Base-by-base conservation (phyloP, 2,888 invertebrate genomes). In the Agriotes lineatus region DNA sequence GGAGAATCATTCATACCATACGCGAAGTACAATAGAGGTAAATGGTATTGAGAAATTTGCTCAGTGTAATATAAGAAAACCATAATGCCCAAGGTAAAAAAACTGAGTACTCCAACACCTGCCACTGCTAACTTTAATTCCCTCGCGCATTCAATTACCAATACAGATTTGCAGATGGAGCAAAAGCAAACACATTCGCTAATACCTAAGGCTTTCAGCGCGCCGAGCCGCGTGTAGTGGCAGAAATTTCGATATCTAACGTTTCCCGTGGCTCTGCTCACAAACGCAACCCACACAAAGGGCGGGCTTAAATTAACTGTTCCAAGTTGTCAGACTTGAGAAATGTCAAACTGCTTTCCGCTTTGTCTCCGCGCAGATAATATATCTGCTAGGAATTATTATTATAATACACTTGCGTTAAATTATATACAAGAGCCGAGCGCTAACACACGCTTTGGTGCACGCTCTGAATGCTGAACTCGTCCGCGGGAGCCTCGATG, bases 261-360 rank as follows among this genome's bases (percentile, higher is more conserved):
- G 22, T 61, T 52, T 61, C 61, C 61, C 54, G 61, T 52, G 22
- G 39, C 37, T 37, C 50, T 30, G 12, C n/a, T 33, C 12, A 57
- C 60, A 67, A 67, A 54, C 58, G 59, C 54, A 65, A 59, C 60
- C 61, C 14, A 50, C 44, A 67, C 67, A 62, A 67, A 67, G 56
- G 33, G 57, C 33, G 37, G 25, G 61, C 67, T 54, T 67, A 67
- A 67, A 56, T 67, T 67, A 67, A 60, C 56, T 57, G 56, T 62
- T 62, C 62, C 16, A 61, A 61, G 57, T 61, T 61, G 61, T 57
- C 54, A 61, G 61, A 62, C 61, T 62, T 63, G 57, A 62, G 60
- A 50, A 67, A 67, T 57, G 67, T 57, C 67, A 67, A 67, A 56
- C 67, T 67, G 52, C 59, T 60, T 66, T 59, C 30, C 35, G 61